phyloP scores from a whole-genome alignment of 2,113 vertebrate genomes.

The Mesocricetus auratus region DNA sequence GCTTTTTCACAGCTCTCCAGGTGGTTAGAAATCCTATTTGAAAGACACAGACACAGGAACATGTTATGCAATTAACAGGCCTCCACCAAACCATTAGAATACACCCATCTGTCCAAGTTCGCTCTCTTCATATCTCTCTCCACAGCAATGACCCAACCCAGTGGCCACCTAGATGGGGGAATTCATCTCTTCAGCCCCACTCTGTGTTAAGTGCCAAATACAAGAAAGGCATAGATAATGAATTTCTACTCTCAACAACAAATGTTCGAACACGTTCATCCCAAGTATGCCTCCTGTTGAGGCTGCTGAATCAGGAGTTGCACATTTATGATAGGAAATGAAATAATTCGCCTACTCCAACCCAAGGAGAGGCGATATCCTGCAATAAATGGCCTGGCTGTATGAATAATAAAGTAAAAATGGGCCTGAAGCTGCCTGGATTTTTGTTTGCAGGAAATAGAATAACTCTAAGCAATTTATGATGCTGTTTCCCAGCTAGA shows the following conservation, averaged over 20 bases:
- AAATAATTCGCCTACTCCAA: conserved; percentile 52
- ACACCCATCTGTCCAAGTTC: not conserved
- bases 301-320: conserved; percentile 59
- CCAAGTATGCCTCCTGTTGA: not conserved
- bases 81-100: conserved; percentile 58
- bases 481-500: conserved; percentile 58
- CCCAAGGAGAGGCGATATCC: conserved; percentile 41
- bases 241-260: conserved; percentile 54
- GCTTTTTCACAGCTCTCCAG: conserved; percentile 40
- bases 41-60: conserved; percentile 69
- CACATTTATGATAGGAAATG: conserved; percentile 54
- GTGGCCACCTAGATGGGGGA: conserved; percentile 30
- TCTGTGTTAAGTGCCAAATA: conserved; percentile 57
- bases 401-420: conserved; percentile 70
- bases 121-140: conserved; percentile 8
- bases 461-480: conserved; percentile 61
- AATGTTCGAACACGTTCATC: conserved; percentile 47
- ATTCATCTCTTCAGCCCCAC: not conserved
- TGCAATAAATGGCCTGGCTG: conserved; percentile 17
- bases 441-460: conserved; percentile 74
- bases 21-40: conserved; percentile 74
- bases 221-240: conserved; percentile 47
- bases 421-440: conserved; percentile 33
- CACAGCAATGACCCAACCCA: not conserved
- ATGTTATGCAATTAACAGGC: conserved; percentile 67